phyloP scores from a whole-genome alignment of 2,113 vertebrate genomes.

The Cygnus buccinator region DNA sequence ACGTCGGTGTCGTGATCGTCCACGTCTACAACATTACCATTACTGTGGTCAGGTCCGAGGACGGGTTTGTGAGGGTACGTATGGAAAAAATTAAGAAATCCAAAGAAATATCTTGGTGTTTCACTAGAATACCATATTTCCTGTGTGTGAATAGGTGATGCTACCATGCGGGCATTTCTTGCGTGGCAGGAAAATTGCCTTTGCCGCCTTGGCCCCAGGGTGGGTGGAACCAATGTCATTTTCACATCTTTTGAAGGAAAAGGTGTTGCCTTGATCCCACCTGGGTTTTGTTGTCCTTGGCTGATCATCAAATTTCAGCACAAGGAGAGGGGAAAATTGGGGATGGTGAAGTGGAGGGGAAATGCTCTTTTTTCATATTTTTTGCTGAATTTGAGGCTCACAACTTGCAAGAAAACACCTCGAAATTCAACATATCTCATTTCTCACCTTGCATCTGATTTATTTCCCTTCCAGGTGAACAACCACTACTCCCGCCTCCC shows the following conservation, averaged over 20 bases:
- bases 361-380: background rate
- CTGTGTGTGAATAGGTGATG: fast-evolving
- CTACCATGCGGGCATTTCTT: fast-evolving
- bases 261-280: too few relatives aligned
- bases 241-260: too few relatives aligned
- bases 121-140: fast-evolving
- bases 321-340: background rate
- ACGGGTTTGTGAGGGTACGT: constrained; percentile 31
- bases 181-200: background rate
- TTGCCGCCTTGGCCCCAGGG: too few relatives aligned
- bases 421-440: background rate
- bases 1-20: background rate
- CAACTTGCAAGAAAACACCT: background rate
- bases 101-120: background rate
- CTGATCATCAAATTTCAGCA: background rate
- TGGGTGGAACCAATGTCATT: too few relatives aligned
- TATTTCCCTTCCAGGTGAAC: constrained; percentile 67
- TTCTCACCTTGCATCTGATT: background rate
- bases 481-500: constrained; percentile 73
- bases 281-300: too few relatives aligned
- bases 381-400: background rate
- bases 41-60: background rate
- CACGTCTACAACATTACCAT: fast-evolving
- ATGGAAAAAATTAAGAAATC: background rate
- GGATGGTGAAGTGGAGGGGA: background rate